Percentiles rank a stretch among this genome's conserved stretches.
Conservation (phyloP, 2,113 vertebrate species). For the Sceloporus undulatus region DNA sequence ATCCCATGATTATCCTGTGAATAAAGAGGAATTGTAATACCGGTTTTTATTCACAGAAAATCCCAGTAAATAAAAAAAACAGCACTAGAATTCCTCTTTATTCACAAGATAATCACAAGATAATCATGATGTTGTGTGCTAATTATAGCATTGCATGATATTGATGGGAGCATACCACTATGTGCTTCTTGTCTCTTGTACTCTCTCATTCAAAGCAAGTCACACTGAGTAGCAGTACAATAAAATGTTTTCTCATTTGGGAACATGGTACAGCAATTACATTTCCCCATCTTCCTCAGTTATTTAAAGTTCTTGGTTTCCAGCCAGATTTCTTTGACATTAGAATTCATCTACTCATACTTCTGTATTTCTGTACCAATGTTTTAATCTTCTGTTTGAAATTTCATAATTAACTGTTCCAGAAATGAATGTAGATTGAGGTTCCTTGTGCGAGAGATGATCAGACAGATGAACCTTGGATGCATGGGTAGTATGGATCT, state of each 20-base stretch:
- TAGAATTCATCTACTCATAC: constrained; percentile 52
- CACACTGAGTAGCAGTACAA: neutral
- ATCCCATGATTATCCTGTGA: no score
- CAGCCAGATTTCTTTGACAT: constrained; percentile 38
- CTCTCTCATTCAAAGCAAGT: neutral
- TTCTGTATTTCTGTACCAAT: constrained; percentile 62
- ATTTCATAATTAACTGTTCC: constrained; percentile 68
- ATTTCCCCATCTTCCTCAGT: neutral
- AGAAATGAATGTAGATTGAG: constrained; percentile 75
- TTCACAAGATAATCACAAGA: no score
- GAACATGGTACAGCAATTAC: neutral
- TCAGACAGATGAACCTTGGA: constrained; percentile 58
- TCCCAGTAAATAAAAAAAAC: no score
- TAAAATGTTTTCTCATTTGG: neutral
- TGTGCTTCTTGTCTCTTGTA: neutral
- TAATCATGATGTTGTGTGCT: no score
- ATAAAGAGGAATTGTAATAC: no score
- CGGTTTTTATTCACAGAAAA: no score
- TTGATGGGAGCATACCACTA: no score
- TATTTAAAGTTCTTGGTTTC: constrained; percentile 17
- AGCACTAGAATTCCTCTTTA: no score
- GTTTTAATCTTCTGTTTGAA: constrained; percentile 71
- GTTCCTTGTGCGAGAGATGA: constrained; percentile 45
- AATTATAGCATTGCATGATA: no score
- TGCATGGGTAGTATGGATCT: constrained; percentile 47